phyloP scores from a whole-genome alignment of 92 coral and sea anemone genomes.

The Bergia sp. region DNA sequence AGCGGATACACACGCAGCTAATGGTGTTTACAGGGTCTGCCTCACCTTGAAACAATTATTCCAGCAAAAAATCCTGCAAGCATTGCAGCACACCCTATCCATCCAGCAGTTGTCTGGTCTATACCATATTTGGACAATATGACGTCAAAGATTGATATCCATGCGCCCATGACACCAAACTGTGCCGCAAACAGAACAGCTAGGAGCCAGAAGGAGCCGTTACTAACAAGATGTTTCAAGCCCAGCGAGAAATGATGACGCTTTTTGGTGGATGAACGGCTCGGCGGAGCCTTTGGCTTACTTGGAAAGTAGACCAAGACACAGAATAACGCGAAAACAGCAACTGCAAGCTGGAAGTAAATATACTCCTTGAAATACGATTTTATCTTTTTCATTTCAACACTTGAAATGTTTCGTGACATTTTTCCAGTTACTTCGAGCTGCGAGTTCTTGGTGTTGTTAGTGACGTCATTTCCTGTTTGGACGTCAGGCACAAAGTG shows the following conservation, averaged over 20 bases:
- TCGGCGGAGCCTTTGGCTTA: constrained; percentile 83
- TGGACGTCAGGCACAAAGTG: constrained; percentile 61
- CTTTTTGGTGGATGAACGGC: constrained; percentile 54
- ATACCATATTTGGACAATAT: constrained; percentile 71
- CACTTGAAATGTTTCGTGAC: neutral
- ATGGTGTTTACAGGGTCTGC: no score
- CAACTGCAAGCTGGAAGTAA: constrained; percentile 1
- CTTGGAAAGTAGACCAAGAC: constrained; percentile 75
- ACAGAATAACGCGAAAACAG: constrained; percentile 56
- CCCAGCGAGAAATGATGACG: constrained; percentile 38
- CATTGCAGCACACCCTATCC: constrained; percentile 75
- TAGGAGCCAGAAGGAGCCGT: constrained; percentile 60
- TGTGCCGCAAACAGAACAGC: constrained; percentile 55
- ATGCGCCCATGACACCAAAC: constrained; percentile 69
- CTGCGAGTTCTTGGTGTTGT: neutral
- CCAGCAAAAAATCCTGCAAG: constrained; percentile 66
- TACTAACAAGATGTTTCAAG: constrained; percentile 16
- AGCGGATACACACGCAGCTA: no score
- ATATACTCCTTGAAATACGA: no score
- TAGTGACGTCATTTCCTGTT: neutral
- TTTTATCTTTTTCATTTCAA: no score
- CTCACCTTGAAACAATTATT: neutral
- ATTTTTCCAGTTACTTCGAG: neutral
- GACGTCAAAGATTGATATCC: constrained; percentile 73
- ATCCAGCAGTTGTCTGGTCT: constrained; percentile 65